Percentiles rank a stretch among this genome's conserved stretches.
phyloP scores from a whole-genome alignment of 2,888 invertebrate species.

The Mesodorylaimus sp. region DNA sequence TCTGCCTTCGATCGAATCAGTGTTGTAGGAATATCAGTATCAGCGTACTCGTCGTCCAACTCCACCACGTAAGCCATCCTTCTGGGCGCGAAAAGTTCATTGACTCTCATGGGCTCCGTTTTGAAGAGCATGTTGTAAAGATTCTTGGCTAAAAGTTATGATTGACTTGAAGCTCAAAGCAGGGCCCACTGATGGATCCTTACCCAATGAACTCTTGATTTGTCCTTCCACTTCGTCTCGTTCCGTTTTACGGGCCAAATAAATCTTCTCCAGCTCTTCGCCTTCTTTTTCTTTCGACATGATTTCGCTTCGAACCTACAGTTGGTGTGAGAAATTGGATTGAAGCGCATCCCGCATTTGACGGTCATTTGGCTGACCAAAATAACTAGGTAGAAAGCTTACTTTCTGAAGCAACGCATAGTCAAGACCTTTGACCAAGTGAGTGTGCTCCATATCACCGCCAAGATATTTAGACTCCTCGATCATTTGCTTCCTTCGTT shows the following conservation, averaged over 20 bases:
- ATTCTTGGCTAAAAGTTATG: constrained; percentile 23
- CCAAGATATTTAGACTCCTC: constrained; percentile 97
- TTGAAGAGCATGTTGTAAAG: constrained; percentile 44
- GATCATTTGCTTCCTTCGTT: constrained; percentile 78
- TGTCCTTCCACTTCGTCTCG: constrained; percentile 48
- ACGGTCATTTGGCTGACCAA: neutral
- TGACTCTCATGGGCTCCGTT: constrained; percentile 40
- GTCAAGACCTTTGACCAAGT: constrained; percentile 93
- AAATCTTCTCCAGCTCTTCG: constrained; percentile 22
- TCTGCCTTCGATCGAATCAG: constrained; percentile 78
- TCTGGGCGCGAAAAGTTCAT: constrained; percentile 78
- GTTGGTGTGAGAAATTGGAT: constrained; percentile 2
- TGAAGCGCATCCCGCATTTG: too few species aligned
- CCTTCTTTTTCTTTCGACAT: constrained; percentile 38
- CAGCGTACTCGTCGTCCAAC: constrained; percentile 54
- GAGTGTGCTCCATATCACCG: constrained; percentile 99
- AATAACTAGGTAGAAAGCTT: constrained; percentile 8
- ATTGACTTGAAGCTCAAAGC: neutral
- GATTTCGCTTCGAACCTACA: constrained; percentile 59
- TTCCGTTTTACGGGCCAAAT: constrained; percentile 32
- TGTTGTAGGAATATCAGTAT: constrained; percentile 61
- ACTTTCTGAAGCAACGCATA: constrained; percentile 79
- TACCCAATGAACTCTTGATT: constrained; percentile 60
- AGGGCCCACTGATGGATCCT: constrained; percentile 21
- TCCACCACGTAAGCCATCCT: constrained; percentile 98